A percentile compares a stretch with the other conserved stretches of the same genome.
Conservation (phyloP, 2,888 invertebrate genomes). For the Hololepta plana region DNA sequence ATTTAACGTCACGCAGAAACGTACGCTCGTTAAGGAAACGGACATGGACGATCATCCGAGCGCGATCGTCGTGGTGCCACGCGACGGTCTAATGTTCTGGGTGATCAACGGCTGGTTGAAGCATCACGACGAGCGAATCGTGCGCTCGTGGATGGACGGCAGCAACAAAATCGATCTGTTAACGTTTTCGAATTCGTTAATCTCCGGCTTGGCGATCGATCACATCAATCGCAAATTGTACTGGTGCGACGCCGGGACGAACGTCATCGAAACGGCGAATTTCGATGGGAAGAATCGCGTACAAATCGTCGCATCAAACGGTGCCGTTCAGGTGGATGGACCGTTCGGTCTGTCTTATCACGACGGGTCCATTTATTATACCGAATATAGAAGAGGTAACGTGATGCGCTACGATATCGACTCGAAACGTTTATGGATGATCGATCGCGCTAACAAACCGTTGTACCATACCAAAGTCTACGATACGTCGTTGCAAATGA, state of each 20-base stretch:
- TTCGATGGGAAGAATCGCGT: constrained; percentile 34
- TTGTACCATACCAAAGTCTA: constrained; percentile 50
- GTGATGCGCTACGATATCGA: constrained; percentile 32
- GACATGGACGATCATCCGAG: constrained; percentile 37
- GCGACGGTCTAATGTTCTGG: constrained; percentile 59
- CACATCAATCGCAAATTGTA: constrained; percentile 35
- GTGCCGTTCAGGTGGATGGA: constrained; percentile 9
- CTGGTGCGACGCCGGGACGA: constrained; percentile 55
- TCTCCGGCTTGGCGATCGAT: constrained; percentile 57
- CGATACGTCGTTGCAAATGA: constrained; percentile 33
- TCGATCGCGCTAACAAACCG: constrained; percentile 42
- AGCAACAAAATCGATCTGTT: constrained; percentile 32
- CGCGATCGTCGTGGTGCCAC: constrained; percentile 44
- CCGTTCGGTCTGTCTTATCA: constrained; percentile 51
- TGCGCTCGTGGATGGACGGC: constrained; percentile 61
- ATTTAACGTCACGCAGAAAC: constrained; percentile 33
- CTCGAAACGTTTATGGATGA: constrained; percentile 25
- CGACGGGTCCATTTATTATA: constrained; percentile 47
- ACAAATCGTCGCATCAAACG: constrained; percentile 10
- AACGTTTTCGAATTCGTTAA: too few species aligned
- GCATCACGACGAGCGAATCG: constrained; percentile 31
- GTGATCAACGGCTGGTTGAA: constrained; percentile 43
- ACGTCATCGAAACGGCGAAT: constrained; percentile 46
- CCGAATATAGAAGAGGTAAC: constrained; percentile 46
- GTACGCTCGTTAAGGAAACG: constrained; percentile 31